Base-by-base conservation (phyloP, 2,113 vertebrate genomes). In the Cottus gobio region DNA sequence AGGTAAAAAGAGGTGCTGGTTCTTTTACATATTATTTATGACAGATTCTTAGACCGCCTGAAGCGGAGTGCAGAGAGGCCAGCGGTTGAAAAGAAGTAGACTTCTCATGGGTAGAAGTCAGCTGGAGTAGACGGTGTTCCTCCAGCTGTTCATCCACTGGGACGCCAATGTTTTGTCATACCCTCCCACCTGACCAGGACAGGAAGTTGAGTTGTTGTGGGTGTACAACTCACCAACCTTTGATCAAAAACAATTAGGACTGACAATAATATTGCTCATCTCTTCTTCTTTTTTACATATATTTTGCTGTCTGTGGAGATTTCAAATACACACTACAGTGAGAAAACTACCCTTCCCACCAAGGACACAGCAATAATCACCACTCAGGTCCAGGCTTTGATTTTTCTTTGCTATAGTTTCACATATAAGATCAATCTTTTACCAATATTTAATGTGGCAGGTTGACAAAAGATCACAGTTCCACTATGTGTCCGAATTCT, bases 181-280 rank as follows among this genome's bases (percentile, higher is more conserved):
- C 15, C 44, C 26, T 28, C 11, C 7, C 30, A 28, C 11, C 16
- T 57, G 15, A 44, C 15, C 24, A 37, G 34, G 18, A 34, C 54
- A 73, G 73, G 60, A 75, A 48, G 62, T 52, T 48, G 12, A 26
- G 48, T 63, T 66, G 48, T 63, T 66, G 58, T 37, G 46, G 18
- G 18, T 80, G 39, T 44, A 88, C n/a, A 5, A 79, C 71, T 48
- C 50, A 52, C 9, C 31, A 30, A 82, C 28, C 70, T 83, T 77
- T 77, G 46, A 75, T 64, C 62, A 15, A 7, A 22, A 50, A 50
- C 48, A 46, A 42, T 8, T 37, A 37, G 9, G 2, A 8, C 8
- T 37, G 37, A 37, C 8, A 31, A 3, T 31, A 31, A 3, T 31
- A 31, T 31, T 31, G 30, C 30, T 5, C 34, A 34, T 34, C 34